Evolutionary conservation across 2,113 vertebrate genomes (phyloP).

Genomic region (Camarhynchus parvulus): DNA sequence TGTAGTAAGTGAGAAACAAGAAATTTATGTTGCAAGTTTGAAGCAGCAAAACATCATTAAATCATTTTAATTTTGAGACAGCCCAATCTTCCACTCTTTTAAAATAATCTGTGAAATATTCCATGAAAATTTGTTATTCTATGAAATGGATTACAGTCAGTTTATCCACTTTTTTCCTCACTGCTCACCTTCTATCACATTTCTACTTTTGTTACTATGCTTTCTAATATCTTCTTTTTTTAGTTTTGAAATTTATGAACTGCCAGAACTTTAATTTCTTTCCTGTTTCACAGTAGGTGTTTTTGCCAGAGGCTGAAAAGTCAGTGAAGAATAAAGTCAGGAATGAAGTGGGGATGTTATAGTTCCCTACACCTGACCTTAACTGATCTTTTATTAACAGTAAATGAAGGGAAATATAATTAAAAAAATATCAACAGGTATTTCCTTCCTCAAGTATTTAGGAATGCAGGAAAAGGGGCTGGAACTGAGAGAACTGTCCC

Average conservation of each 20-base stretch:
- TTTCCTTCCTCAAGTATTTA: neutral
- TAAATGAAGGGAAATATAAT: neutral
- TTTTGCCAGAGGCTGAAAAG: neutral
- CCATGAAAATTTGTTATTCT: neutral
- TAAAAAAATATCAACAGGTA: neutral
- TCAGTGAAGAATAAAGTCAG: neutral
- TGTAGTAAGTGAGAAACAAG: neutral
- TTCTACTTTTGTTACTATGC: neutral
- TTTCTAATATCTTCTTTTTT: neutral
- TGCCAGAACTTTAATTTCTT: neutral
- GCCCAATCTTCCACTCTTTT: neutral
- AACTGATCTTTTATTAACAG: neutral
- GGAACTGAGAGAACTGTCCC: neutral
- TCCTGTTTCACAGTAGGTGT: neutral
- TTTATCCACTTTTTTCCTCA: neutral
- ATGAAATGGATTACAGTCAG: neutral
- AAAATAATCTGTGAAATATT: neutral
- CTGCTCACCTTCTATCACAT: neutral
- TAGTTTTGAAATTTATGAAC: neutral
- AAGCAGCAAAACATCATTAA: neutral
- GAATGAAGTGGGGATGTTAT: neutral
- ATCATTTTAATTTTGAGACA: neutral
- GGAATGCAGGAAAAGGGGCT: neutral
- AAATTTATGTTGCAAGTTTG: neutral
- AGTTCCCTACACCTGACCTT: neutral